These are phyloP conservation scores for Enteromius paludinosus DNA, from an alignment of 2,797 vertebrate genomes.

Conservation along the genomic window DNA sequence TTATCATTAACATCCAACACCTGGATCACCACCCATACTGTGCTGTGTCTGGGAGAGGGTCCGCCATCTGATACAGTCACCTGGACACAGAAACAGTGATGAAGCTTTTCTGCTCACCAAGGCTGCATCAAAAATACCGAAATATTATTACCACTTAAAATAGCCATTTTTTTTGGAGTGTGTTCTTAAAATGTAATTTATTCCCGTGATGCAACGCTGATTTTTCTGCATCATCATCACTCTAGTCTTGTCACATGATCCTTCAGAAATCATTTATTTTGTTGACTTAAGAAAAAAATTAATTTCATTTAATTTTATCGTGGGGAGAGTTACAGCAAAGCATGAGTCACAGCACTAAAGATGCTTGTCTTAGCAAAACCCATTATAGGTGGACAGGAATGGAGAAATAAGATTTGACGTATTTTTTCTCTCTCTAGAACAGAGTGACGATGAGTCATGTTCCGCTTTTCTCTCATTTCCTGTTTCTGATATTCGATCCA, in stretches of 20 bases:
- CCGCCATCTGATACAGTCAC: conserved; percentile 91
- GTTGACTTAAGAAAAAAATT: not conserved
- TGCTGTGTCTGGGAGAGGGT: conserved; percentile 84
- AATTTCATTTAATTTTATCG: not conserved
- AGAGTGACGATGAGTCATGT: conserved; percentile 39
- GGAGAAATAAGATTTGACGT: not conserved
- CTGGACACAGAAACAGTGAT: conserved; percentile 68
- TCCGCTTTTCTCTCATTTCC: conserved; percentile 67
- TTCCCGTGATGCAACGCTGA: not conserved
- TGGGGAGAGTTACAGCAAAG: not conserved
- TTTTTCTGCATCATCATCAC: not conserved
- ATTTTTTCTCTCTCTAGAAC: not conserved
- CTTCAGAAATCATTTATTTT: not conserved
- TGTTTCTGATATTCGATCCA: conserved; percentile 72
- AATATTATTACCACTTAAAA: not conserved
- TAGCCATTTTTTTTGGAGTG: not conserved
- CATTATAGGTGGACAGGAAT: not conserved
- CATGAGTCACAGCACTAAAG: not conserved
- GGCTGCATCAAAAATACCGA: not conserved
- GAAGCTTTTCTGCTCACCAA: not conserved
- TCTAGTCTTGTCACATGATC: not conserved
- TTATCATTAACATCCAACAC: conserved; percentile 97
- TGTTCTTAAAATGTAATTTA: not conserved
- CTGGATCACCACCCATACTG: conserved; percentile 91
- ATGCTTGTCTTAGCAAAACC: not conserved